These are phyloP conservation scores for Zootoca vivipara DNA, from an alignment of 2,113 vertebrate species.

Conservation along the genomic window DNA sequence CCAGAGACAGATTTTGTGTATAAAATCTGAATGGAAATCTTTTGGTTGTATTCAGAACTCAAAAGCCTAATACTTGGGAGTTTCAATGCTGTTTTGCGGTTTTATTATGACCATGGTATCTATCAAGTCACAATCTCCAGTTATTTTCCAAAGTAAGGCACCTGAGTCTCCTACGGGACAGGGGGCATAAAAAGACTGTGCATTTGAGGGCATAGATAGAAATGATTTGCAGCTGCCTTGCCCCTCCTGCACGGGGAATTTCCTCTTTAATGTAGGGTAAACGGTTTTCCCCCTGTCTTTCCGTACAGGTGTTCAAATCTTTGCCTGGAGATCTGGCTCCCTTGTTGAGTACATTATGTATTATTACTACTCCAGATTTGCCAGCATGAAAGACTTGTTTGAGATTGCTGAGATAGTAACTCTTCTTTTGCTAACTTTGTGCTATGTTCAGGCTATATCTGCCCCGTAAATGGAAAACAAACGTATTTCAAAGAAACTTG, in stretches of 20 bases:
- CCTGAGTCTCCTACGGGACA: background rate
- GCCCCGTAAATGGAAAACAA: background rate
- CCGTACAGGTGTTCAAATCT: conserved; percentile 33
- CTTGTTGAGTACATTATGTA: background rate
- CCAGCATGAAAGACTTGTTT: background rate
- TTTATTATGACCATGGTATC: background rate
- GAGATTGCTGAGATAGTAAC: conserved; percentile 23
- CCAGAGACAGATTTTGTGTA: background rate
- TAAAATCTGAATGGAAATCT: background rate
- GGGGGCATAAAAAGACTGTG: background rate
- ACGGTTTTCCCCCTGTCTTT: background rate
- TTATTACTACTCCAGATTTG: conserved; percentile 20
- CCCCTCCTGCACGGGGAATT: conserved; percentile 21
- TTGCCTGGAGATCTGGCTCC: conserved; percentile 19
- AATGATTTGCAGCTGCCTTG: conserved; percentile 27
- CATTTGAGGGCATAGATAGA: background rate
- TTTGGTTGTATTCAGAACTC: background rate
- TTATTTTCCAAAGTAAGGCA: background rate
- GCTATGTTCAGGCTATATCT: background rate
- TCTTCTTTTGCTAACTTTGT: background rate
- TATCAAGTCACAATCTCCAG: background rate
- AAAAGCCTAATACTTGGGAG: background rate
- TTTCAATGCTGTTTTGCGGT: background rate
- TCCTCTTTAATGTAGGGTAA: conserved; percentile 22
- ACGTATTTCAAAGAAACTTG: background rate